Base-by-base conservation (phyloP, 2,888 invertebrate genomes). In the Calameuta filiformis region DNA sequence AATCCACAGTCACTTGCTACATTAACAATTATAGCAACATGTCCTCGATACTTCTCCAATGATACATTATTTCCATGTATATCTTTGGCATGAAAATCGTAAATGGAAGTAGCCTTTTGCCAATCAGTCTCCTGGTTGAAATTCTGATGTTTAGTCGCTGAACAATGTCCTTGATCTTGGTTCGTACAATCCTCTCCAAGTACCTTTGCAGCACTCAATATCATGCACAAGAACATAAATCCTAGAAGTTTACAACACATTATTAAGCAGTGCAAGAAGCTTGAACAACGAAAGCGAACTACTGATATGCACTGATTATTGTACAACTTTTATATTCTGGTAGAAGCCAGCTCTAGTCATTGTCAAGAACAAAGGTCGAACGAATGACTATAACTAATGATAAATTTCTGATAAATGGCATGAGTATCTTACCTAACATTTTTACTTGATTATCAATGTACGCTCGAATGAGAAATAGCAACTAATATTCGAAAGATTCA, bases 1-100 rank as follows among this genome's bases (percentile, higher is more conserved):
- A 96, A 93, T 12, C 97, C 97, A 92, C 97, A 98, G 87, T 97
- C 94, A 33, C 96, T 96, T 1, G 98, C 98, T 56, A 97, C 97
- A 90, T 98, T 98, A 6, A 97, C 96, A 79, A 98, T 95, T 71
- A 98, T 93, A 82, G 95, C 94, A 68, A 96, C 96, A 90, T 97
- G 95, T 76, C 95, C 97, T 88, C 94, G 93, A 92, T 97, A 97
- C 78, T 95, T 95, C 76, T 95, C 95, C 81, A 98, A 90, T 11
- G 95, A 94, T 0, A 97, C 95, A 68, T 95, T 94, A 85, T 97
- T 94, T 4, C 97, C 98, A 89, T 96, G 95, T 76, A 97, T 96
- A 88, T 97, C 95, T 79, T 94, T 95, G 0, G 94, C 97, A n/a
- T 94, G 94, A 88, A 98, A 98, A 81, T 96, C 95, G 88, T 97